Conservation (phyloP, 2,797 vertebrate genomes). For the Sebastes iracundus region DNA sequence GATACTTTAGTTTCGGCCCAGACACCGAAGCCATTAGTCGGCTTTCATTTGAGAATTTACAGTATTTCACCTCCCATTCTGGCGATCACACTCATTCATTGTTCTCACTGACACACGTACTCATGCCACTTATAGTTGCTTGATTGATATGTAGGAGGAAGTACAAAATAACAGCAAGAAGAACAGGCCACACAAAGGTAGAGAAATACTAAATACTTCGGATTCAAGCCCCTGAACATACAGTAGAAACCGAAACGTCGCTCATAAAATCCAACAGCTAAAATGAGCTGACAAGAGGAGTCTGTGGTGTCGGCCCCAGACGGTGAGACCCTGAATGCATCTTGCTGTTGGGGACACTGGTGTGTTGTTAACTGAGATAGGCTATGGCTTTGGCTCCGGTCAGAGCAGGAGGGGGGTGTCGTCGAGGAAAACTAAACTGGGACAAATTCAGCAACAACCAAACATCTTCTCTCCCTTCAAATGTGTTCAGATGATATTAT, state of each 20-base stretch:
- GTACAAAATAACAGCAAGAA: slow-evolving; percentile 69
- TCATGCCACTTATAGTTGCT: slow-evolving; percentile 50
- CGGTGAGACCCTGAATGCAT: slow-evolving; percentile 57
- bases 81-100: slow-evolving; percentile 21
- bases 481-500: not conserved
- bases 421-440: slow-evolving; percentile 27
- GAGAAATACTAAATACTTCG: slow-evolving; percentile 64
- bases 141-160: slow-evolving; percentile 74
- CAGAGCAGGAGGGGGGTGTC: slow-evolving; percentile 28
- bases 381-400: slow-evolving; percentile 75
- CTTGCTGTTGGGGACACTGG: slow-evolving; percentile 14
- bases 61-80: slow-evolving; percentile 27
- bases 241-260: slow-evolving; percentile 42
- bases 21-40: not conserved
- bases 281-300: slow-evolving; percentile 18
- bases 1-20: too few relatives aligned
- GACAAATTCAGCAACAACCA: slow-evolving; percentile 21
- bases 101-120: slow-evolving; percentile 22
- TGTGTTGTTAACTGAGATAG: slow-evolving; percentile 54
- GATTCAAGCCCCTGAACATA: slow-evolving; percentile 53
- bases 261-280: slow-evolving; percentile 24
- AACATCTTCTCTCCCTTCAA: not conserved
- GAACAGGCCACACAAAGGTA: slow-evolving; percentile 78
- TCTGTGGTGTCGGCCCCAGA: not conserved
- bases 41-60: slow-evolving; percentile 43